Evolutionary conservation across 2,888 invertebrate genomes (phyloP).

Genomic region (Hypercompe scribonia): DNA sequence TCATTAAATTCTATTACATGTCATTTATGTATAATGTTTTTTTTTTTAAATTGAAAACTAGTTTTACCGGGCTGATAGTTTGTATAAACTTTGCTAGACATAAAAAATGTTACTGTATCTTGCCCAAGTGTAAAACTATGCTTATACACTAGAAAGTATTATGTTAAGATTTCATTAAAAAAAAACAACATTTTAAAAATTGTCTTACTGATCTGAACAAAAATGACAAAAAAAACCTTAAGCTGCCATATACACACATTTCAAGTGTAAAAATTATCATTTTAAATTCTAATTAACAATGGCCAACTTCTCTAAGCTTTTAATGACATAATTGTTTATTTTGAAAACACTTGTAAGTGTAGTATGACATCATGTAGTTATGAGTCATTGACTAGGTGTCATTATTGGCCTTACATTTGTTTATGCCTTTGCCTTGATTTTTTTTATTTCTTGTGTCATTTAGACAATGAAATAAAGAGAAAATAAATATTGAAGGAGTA

Average conservation of each 20-base stretch:
- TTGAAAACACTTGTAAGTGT: slow-evolving; percentile 25
- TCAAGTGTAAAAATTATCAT: not conserved
- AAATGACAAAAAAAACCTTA: not conserved
- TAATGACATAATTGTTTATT: slow-evolving; percentile 22
- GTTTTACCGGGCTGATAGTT: not conserved
- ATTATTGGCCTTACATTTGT: slow-evolving; percentile 30
- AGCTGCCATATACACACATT: not conserved
- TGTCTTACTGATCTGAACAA: not conserved
- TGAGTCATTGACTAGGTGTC: slow-evolving; percentile 31
- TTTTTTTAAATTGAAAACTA: not conserved
- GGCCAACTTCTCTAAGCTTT: not conserved
- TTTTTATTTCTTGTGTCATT: not conserved
- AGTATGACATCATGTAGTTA: slow-evolving; percentile 36
- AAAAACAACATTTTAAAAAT: not conserved
- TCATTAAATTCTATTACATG: not conserved
- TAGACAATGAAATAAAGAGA: slow-evolving; percentile 1
- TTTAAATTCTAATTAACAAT: not conserved
- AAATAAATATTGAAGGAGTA: not conserved
- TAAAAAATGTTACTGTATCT: not conserved
- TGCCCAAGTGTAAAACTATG: too few relatives aligned
- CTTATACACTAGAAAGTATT: too few relatives aligned
- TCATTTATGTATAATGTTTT: too few relatives aligned
- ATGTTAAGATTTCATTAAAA: too few relatives aligned
- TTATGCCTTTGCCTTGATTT: not conserved
- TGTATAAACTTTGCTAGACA: not conserved